Percentiles rank a stretch among this genome's conserved stretches.
Evolutionary conservation across 2,888 invertebrate genomes (phyloP).

Genomic region (Folsomia manolachei): DNA sequence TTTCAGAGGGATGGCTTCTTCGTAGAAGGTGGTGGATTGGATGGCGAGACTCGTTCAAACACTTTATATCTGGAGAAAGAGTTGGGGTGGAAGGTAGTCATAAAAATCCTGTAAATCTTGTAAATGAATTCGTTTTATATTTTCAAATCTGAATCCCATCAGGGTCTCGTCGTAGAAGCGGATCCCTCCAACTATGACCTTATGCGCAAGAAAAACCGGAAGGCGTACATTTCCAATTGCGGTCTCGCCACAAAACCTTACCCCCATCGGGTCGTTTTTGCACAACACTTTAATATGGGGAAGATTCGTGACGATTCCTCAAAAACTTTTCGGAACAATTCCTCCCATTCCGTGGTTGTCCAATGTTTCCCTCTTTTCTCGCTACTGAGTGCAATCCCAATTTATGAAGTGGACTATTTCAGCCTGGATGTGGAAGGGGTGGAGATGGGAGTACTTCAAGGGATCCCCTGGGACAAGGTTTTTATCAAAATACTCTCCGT

Average conservation of each 20-base stretch:
- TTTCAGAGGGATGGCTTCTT: slow-evolving; percentile 43
- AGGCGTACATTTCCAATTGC: slow-evolving; percentile 53
- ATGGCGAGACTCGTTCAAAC: slow-evolving; percentile 55
- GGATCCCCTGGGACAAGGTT: slow-evolving; percentile 54
- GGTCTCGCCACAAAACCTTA: slow-evolving; percentile 52
- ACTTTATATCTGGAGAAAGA: slow-evolving; percentile 54
- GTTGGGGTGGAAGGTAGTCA: slow-evolving; percentile 52
- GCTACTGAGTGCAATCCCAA: slow-evolving; percentile 53
- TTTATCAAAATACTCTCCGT: slow-evolving; percentile 52
- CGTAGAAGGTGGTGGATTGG: slow-evolving; percentile 53
- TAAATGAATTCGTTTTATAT: no score
- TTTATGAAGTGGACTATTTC: slow-evolving; percentile 54
- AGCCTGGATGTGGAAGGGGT: slow-evolving; percentile 55
- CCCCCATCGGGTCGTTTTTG: slow-evolving; percentile 42
- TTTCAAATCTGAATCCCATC: background rate
- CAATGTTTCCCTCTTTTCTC: slow-evolving; percentile 55
- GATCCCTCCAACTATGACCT: slow-evolving; percentile 53
- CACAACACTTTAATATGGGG: slow-evolving; percentile 33
- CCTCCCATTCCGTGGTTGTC: slow-evolving; percentile 37
- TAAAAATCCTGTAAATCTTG: background rate
- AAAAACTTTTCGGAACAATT: background rate
- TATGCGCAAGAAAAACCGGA: slow-evolving; percentile 52
- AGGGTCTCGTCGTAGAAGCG: slow-evolving; percentile 54
- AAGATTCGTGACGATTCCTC: slow-evolving; percentile 38
- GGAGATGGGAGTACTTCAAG: slow-evolving; percentile 53